phyloP scores from a whole-genome alignment of 2,797 vertebrate genomes.

The Phrynocephalus guinanensis region DNA sequence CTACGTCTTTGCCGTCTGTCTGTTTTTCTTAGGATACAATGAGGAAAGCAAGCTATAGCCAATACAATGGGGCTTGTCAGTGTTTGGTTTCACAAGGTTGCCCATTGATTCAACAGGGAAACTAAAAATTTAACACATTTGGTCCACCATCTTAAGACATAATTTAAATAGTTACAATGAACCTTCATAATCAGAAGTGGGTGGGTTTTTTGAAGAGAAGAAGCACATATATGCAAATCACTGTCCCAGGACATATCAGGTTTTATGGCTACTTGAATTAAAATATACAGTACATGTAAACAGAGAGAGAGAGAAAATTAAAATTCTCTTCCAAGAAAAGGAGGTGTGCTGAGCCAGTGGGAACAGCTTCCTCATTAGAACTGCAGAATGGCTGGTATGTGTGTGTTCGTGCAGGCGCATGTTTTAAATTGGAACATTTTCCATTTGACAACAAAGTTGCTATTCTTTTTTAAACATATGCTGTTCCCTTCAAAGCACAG shows the following conservation, averaged over 20 bases:
- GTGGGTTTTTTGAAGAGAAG: not conserved
- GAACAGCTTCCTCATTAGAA: not conserved
- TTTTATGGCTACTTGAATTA: not conserved
- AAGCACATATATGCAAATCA: not conserved
- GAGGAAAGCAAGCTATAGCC: too few relatives aligned
- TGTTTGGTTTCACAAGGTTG: too few relatives aligned
- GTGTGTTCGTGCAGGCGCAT: not conserved
- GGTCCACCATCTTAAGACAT: too few relatives aligned
- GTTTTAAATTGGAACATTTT: constrained; percentile 17
- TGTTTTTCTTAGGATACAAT: too few relatives aligned
- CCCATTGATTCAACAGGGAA: too few relatives aligned
- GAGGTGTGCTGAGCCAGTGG: not conserved
- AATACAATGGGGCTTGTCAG: too few relatives aligned
- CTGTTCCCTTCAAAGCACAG: constrained; percentile 12
- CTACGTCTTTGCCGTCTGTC: too few relatives aligned
- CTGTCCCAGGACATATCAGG: not conserved
- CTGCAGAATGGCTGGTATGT: not conserved
- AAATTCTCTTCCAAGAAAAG: not conserved
- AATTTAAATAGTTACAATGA: too few relatives aligned
- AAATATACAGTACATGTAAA: not conserved
- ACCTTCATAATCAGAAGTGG: too few relatives aligned
- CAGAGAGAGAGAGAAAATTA: not conserved
- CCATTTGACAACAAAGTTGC: constrained; percentile 20
- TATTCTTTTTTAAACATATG: constrained; percentile 19
- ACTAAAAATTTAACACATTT: too few relatives aligned